These are phyloP conservation scores for Nomia melanderi DNA, from an alignment of 1,140 invertebrate genomes.

Conservation along the genomic window DNA sequence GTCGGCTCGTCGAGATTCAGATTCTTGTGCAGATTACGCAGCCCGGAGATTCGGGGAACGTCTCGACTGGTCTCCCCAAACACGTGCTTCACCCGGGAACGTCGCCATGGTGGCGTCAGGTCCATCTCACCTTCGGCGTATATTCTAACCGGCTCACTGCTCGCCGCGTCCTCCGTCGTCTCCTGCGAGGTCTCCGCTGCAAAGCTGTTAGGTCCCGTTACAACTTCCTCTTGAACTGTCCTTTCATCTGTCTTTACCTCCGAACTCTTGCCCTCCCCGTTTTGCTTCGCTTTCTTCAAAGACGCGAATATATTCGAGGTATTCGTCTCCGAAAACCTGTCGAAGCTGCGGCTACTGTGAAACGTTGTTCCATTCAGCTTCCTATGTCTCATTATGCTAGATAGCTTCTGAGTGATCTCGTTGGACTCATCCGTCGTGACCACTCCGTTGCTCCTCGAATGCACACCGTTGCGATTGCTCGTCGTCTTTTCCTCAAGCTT, in stretches of 20 bases:
- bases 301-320: constrained; percentile 38
- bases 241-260: background rate
- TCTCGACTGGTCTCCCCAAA: constrained; percentile 78
- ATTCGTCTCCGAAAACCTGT: constrained; percentile 33
- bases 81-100: constrained; percentile 69
- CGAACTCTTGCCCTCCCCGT: background rate
- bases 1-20: constrained; percentile 76
- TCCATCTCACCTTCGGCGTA: constrained; percentile 64
- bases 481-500: background rate
- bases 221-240: background rate
- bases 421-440: constrained; percentile 59
- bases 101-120: constrained; percentile 75
- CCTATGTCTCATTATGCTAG: constrained; percentile 84
- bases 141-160: background rate
- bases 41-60: constrained; percentile 75
- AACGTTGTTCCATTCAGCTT: constrained; percentile 80
- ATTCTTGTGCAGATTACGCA: constrained; percentile 74
- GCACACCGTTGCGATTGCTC: background rate
- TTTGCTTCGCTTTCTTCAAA: constrained; percentile 34
- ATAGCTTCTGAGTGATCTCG: constrained; percentile 85
- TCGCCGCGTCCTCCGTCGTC: background rate
- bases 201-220: background rate
- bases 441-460: constrained; percentile 27
- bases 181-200: background rate
- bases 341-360: constrained; percentile 72